These are phyloP conservation scores for Aricia artaxerxes DNA, from an alignment of 2,888 invertebrate species.

Conservation along the genomic window DNA sequence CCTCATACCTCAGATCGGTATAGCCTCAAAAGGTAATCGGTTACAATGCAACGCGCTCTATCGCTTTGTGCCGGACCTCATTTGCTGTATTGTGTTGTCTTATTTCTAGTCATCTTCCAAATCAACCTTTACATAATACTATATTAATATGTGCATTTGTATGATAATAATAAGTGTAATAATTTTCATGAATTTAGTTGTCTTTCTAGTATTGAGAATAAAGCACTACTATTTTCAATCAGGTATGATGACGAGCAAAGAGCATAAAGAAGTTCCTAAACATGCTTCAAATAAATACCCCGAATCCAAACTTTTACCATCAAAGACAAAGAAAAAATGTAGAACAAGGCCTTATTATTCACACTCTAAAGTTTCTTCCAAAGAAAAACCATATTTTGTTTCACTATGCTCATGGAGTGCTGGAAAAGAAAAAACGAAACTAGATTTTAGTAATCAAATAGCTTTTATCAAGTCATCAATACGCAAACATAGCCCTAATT, in stretches of 20 bases:
- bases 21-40: too few species aligned
- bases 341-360: not conserved
- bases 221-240: not conserved
- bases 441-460: conserved; percentile 17
- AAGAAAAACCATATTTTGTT: not conserved
- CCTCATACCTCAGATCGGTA: too few species aligned
- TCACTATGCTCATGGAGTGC: conserved; percentile 12
- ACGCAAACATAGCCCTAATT: conserved; percentile 35
- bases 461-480: not conserved
- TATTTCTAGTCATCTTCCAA: too few species aligned
- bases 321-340: not conserved
- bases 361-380: not conserved
- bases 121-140: too few species aligned
- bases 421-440: not conserved
- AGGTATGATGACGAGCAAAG: not conserved
- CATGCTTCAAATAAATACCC: not conserved
- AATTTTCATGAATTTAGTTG: not conserved
- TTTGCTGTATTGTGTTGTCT: not conserved
- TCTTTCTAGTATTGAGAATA: not conserved
- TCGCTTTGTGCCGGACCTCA: too few species aligned
- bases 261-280: not conserved
- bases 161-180: not conserved
- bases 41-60: too few species aligned
- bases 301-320: not conserved
- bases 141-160: too few species aligned